Evolutionary conservation across 2,797 vertebrate species (phyloP), one percentile per base, ranked within the genome.

Genomic region (Oreortyx pictus): DNA sequence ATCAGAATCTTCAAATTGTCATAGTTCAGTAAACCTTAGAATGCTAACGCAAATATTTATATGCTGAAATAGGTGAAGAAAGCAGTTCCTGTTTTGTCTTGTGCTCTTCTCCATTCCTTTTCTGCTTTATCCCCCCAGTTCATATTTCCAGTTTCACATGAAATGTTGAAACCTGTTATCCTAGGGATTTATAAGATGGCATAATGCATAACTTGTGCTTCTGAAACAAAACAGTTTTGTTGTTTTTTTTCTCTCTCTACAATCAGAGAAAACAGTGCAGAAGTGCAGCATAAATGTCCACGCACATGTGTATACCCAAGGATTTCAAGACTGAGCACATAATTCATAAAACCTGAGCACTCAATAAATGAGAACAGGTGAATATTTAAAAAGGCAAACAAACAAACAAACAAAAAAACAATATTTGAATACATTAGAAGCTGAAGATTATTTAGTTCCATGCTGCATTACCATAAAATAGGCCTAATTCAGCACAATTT

Each of bases 401-500:
- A 94, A 93, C 43, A 88, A 65, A 50, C 29, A 13, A 75, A 25
- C 50, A 80, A 56, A 41, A 49, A 66, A 93, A 94, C 39, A 88
- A 65, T 76, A 93, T 77, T 89, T 92, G 85, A 95, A 76, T 66
- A 66, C 7, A 52, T 88, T 57, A 92, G 85, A 82, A 77, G 77
- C 37, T 94, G 54, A 88, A 92, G 94, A 79, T 94, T 91, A 92
- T 96, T 68, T 95, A 83, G 95, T 95, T 97, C 97, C 96, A 97
- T 96, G 86, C 87, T 97, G 90, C 76, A 86, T 96, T 96, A 95
- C 79, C 91, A 95, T 56, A 80, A 50, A 94, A 89, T 93, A 92
- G 86, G 76, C 93, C 80, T 95, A 93, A 95, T 96, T 96, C 96
- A 70, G 93, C 62, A 50, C 11, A 43, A 75, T 85, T 90, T 8